phyloP scores from a whole-genome alignment of 1,140 invertebrate genomes.

The Drosophila nikananu region DNA sequence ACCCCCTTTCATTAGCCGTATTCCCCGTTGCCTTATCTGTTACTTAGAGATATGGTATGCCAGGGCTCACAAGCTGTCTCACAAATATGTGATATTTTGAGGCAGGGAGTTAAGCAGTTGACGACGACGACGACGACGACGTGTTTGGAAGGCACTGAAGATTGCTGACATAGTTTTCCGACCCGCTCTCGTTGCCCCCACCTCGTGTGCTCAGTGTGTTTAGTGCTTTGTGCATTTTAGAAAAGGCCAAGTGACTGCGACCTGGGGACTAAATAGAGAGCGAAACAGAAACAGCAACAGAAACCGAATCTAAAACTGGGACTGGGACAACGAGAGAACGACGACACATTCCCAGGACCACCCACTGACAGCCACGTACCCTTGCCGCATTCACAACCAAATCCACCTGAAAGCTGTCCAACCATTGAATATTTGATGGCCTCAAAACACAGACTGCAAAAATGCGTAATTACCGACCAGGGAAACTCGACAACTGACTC shows the following conservation, averaged over 20 bases:
- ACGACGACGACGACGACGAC: slow-evolving; percentile 7
- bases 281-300: neutral
- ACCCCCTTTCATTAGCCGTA: slow-evolving; percentile 6
- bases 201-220: slow-evolving; percentile 25
- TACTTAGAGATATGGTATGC: neutral
- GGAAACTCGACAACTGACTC: slow-evolving; percentile 50
- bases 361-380: slow-evolving; percentile 7
- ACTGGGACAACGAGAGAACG: slow-evolving; percentile 16
- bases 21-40: slow-evolving; percentile 1
- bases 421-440: slow-evolving; percentile 51
- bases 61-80: slow-evolving; percentile 13
- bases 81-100: slow-evolving; percentile 34
- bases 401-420: slow-evolving; percentile 18
- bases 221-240: slow-evolving; percentile 51
- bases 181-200: neutral
- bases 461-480: slow-evolving; percentile 57
- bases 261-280: slow-evolving; percentile 17
- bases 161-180: slow-evolving; percentile 49
- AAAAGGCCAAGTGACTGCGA: slow-evolving; percentile 46
- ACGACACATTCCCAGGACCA: slow-evolving; percentile 20
- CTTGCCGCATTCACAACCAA: neutral
- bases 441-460: slow-evolving; percentile 52
- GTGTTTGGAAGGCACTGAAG: slow-evolving; percentile 23
- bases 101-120: slow-evolving; percentile 27
- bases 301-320: neutral